These are phyloP conservation scores for Brachionus plicatilis DNA, from an alignment of 1,140 invertebrate species.

Conservation along the genomic window DNA sequence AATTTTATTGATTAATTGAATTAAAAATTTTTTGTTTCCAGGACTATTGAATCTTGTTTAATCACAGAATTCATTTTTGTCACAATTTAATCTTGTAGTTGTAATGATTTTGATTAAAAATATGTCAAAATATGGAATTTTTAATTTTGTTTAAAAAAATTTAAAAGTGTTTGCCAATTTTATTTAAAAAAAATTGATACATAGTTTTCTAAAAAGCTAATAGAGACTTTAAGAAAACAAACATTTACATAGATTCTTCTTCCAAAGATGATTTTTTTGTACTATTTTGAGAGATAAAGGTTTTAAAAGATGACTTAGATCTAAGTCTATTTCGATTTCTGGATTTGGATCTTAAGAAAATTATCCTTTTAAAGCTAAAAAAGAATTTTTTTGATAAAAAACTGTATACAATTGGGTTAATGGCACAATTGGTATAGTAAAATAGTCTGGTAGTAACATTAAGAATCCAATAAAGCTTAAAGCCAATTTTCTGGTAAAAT, in stretches of 20 bases:
- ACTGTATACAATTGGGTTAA: slow-evolving; percentile 31
- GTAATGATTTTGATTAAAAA: no score
- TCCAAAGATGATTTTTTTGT: background rate
- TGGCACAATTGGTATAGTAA: slow-evolving; percentile 30
- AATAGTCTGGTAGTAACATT: slow-evolving; percentile 22
- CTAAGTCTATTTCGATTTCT: background rate
- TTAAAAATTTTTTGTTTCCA: no score
- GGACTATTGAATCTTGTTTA: no score
- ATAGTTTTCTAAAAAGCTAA: no score
- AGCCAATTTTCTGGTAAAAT: slow-evolving; percentile 13
- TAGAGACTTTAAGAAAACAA: background rate
- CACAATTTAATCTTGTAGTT: no score
- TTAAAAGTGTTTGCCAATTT: no score
- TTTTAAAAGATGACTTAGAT: background rate
- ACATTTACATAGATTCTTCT: background rate
- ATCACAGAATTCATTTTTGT: no score
- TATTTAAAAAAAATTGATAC: no score
- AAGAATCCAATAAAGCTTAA: slow-evolving; percentile 7
- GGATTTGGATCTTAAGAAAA: background rate
- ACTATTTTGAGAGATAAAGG: background rate
- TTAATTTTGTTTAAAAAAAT: no score
- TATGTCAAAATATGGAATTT: no score
- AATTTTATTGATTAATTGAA: no score
- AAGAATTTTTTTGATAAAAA: slow-evolving; percentile 34
- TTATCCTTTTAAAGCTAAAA: background rate